Evolutionary conservation across 2,797 vertebrate species (phyloP).

Genomic region (Alcedo atthis): DNA sequence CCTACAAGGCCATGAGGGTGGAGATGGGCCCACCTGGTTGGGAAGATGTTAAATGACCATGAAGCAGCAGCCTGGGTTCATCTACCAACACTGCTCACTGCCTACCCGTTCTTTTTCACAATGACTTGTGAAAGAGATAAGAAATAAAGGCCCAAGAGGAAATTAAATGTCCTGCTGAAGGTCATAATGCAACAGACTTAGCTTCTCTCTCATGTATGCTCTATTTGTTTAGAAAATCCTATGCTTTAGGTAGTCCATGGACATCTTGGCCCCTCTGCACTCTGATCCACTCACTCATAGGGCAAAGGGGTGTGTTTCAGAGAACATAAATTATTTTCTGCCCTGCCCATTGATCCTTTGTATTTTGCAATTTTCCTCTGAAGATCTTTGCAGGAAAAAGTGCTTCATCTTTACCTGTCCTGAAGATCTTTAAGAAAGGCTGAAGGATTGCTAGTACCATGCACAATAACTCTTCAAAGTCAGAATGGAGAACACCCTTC

Average conservation of each 20-base stretch:
- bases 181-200: not conserved
- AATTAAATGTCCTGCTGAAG: not conserved
- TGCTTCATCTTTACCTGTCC: not conserved
- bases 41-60: not conserved
- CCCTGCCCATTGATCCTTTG: not conserved
- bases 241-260: not conserved
- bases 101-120: rapidly evolving
- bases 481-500: not conserved
- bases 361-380: not conserved
- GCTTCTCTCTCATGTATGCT: not conserved
- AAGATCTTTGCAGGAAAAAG: not conserved
- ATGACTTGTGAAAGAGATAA: not conserved
- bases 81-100: not conserved
- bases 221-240: not conserved
- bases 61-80: not conserved
- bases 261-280: not conserved
- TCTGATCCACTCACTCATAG: not conserved
- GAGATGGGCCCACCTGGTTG: not conserved
- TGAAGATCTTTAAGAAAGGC: not conserved
- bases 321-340: not conserved
- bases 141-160: not conserved
- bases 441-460: not conserved
- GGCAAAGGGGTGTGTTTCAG: not conserved
- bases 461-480: not conserved
- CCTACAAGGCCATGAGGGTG: rapidly evolving